Conservation (phyloP, 2,888 invertebrate species). For the Eupithecia centaureata region DNA sequence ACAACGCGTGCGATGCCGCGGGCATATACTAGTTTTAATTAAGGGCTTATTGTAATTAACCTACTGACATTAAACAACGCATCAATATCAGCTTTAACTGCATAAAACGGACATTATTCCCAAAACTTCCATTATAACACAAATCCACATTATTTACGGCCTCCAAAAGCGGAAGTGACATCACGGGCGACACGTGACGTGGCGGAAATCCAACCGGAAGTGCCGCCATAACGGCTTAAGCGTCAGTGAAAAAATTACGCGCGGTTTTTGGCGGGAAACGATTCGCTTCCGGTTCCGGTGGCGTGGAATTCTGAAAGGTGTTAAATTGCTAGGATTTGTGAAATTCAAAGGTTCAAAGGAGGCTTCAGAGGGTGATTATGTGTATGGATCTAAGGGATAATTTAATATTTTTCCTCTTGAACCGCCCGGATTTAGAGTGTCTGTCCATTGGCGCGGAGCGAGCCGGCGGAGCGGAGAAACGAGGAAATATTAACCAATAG, state of each 20-base stretch:
- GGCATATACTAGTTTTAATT: background rate
- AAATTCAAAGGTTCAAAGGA: conserved; percentile 19
- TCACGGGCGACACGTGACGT: conserved; percentile 63
- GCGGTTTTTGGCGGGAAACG: conserved; percentile 76
- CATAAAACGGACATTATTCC: conserved; percentile 1
- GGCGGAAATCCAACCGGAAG: conserved; percentile 69
- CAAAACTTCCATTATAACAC: conserved; percentile 24
- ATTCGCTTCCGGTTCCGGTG: conserved; percentile 67
- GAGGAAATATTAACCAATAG: too few relatives aligned
- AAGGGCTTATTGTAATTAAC: background rate
- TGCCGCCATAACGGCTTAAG: conserved; percentile 73
- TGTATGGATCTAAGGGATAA: conserved; percentile 4
- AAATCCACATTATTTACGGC: conserved; percentile 29
- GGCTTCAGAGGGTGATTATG: background rate
- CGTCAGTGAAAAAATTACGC: conserved; percentile 74
- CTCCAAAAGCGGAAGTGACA: conserved; percentile 48
- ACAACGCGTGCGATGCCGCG: too few relatives aligned
- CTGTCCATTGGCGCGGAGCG: too few relatives aligned
- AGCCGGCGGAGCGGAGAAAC: too few relatives aligned
- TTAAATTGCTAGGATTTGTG: conserved; percentile 48
- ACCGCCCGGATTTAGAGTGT: background rate
- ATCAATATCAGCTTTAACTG: background rate
- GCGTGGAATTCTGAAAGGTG: conserved; percentile 48
- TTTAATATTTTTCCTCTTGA: conserved; percentile 5
- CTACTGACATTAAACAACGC: background rate